Percentiles rank a stretch among this genome's conserved stretches.
These are phyloP conservation scores for Eolophus roseicapilla DNA, from an alignment of 2,113 vertebrate species.

Conservation along the genomic window DNA sequence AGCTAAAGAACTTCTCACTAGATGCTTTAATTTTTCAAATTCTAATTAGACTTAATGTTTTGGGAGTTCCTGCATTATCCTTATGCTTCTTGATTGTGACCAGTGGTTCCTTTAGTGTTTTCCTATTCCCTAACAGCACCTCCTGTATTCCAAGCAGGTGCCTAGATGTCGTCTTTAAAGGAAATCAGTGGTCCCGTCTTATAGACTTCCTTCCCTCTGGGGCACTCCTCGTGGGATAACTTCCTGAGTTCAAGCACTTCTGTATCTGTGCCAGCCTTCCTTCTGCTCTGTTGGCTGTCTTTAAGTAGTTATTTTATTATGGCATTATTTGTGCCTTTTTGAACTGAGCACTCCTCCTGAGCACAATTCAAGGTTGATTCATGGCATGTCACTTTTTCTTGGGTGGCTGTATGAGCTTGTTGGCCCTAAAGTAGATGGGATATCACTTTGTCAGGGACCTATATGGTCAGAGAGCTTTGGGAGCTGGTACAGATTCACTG, in stretches of 20 bases:
- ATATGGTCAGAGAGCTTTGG: neutral
- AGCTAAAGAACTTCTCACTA: neutral
- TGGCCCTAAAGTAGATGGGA: neutral
- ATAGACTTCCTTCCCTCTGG: neutral
- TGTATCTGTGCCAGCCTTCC: neutral
- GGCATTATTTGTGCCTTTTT: neutral
- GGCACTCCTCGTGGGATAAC: neutral
- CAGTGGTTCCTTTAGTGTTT: neutral
- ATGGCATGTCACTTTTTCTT: neutral
- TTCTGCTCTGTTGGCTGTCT: neutral
- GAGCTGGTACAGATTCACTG: neutral
- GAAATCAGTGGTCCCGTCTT: neutral
- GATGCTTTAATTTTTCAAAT: neutral
- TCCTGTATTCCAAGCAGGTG: neutral
- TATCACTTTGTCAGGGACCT: neutral
- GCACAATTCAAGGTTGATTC: neutral
- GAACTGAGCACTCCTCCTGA: neutral
- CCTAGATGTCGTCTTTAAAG: neutral
- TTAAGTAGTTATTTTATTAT: neutral
- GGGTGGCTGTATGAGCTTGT: neutral
- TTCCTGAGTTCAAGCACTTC: slow-evolving; percentile 1
- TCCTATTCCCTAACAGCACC: neutral
- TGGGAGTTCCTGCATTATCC: neutral
- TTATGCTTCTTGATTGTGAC: neutral
- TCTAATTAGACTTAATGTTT: neutral